These are phyloP conservation scores for Muraenolepis orangiensis DNA, from an alignment of 2,797 vertebrate genomes.

Conservation along the genomic window DNA sequence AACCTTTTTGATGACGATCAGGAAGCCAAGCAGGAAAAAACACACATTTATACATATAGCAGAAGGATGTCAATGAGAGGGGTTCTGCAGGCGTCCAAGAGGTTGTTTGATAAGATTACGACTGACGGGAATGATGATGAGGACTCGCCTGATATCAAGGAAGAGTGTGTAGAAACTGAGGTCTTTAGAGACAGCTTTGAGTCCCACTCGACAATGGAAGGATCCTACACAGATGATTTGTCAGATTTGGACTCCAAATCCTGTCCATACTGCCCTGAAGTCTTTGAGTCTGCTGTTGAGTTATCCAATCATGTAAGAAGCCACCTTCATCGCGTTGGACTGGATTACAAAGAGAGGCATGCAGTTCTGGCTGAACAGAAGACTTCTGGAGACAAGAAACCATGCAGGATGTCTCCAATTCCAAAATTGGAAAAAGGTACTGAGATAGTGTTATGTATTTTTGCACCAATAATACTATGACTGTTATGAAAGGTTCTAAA, in stretches of 20 bases:
- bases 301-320: conserved; percentile 96
- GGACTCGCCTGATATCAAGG: conserved; percentile 67
- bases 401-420: conserved; percentile 83
- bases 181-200: conserved; percentile 74
- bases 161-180: conserved; percentile 74
- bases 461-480: not conserved
- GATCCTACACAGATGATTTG: conserved; percentile 75
- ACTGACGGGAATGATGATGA: conserved; percentile 49
- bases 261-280: conserved; percentile 93
- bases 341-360: conserved; percentile 90
- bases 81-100: conserved; percentile 66
- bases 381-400: conserved; percentile 90
- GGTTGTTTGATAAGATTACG: conserved; percentile 68
- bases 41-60: conserved; percentile 69
- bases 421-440: conserved; percentile 92
- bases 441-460: not conserved
- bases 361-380: conserved; percentile 88
- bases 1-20: conserved; percentile 51
- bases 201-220: conserved; percentile 71
- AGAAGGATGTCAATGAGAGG: conserved; percentile 72
- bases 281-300: conserved; percentile 95
- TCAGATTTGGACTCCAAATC: conserved; percentile 83
- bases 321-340: conserved; percentile 92
- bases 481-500: not conserved
- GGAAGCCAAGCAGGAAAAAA: conserved; percentile 65